Evolutionary conservation across 2,888 invertebrate species (phyloP).

Genomic region (Scrobipalpa costella): DNA sequence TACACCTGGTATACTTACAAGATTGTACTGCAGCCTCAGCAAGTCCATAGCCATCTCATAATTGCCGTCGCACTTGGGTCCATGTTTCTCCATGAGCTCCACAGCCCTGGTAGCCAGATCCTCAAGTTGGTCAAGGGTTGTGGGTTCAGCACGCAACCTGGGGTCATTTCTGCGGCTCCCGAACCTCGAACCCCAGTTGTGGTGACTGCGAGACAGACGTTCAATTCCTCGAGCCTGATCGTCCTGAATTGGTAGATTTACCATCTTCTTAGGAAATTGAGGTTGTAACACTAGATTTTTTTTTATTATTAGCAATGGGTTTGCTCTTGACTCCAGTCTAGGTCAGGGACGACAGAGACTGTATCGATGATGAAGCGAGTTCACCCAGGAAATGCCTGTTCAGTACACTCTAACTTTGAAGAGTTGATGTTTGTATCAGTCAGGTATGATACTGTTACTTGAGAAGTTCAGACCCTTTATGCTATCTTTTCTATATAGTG

Average conservation of each 20-base stretch:
- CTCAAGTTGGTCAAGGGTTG: conserved; percentile 47
- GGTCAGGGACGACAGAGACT: too few species aligned
- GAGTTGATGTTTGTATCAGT: too few species aligned
- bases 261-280: conserved; percentile 45
- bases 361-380: too few species aligned
- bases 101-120: conserved; percentile 44
- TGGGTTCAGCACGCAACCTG: conserved; percentile 40
- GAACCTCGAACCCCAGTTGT: conserved; percentile 45
- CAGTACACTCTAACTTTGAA: too few species aligned
- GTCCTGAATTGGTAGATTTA: conserved; percentile 44
- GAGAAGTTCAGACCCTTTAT: not conserved
- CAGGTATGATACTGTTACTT: not conserved
- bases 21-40: conserved; percentile 53
- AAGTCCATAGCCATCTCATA: conserved; percentile 50
- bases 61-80: conserved; percentile 39
- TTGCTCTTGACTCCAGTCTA: too few species aligned
- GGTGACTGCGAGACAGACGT: conserved; percentile 40
- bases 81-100: conserved; percentile 49
- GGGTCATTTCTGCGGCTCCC: conserved; percentile 38
- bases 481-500: not conserved
- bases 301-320: too few species aligned
- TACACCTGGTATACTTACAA: conserved; percentile 46
- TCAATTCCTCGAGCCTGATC: conserved; percentile 38
- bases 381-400: too few species aligned
- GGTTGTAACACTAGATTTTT: too few species aligned